These are phyloP conservation scores for Lanistes nyassanus DNA, from an alignment of 1,140 invertebrate genomes.

Conservation along the genomic window DNA sequence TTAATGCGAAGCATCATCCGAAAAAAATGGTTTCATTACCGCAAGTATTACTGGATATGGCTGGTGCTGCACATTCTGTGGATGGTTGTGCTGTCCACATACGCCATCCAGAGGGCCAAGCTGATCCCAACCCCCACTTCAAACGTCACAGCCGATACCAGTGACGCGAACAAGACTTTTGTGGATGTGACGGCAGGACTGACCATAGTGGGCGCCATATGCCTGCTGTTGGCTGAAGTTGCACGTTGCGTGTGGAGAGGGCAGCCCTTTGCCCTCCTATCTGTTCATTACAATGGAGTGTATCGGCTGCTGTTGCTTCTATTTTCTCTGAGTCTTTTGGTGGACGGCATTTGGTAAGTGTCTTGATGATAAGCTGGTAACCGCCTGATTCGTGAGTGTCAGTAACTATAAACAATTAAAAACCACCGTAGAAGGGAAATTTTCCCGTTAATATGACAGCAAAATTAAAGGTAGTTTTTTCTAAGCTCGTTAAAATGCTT, in stretches of 20 bases:
- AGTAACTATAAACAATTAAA: no score
- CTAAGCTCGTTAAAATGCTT: no score
- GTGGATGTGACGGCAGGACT: neutral
- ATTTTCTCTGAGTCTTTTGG: constrained; percentile 33
- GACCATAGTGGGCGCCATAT: neutral
- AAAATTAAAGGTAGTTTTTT: no score
- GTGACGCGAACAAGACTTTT: neutral
- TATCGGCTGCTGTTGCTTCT: constrained; percentile 39
- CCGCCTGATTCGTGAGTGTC: no score
- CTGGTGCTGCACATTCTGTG: constrained; percentile 32
- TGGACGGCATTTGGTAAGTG: constrained; percentile 34
- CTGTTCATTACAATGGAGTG: constrained; percentile 34
- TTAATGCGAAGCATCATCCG: constrained; percentile 38
- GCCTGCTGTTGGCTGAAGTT: neutral
- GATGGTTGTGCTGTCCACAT: constrained; percentile 37
- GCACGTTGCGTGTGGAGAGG: neutral
- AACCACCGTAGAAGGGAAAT: no score
- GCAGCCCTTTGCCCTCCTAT: neutral
- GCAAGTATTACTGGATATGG: constrained; percentile 36
- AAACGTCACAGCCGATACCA: neutral
- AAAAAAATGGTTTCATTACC: constrained; percentile 40
- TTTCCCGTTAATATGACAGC: no score
- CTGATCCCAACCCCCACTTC: neutral
- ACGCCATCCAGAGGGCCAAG: constrained; percentile 32
- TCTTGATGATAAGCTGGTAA: no score